Conservation (phyloP, 1,140 invertebrate genomes). For the Orussus abietinus region DNA sequence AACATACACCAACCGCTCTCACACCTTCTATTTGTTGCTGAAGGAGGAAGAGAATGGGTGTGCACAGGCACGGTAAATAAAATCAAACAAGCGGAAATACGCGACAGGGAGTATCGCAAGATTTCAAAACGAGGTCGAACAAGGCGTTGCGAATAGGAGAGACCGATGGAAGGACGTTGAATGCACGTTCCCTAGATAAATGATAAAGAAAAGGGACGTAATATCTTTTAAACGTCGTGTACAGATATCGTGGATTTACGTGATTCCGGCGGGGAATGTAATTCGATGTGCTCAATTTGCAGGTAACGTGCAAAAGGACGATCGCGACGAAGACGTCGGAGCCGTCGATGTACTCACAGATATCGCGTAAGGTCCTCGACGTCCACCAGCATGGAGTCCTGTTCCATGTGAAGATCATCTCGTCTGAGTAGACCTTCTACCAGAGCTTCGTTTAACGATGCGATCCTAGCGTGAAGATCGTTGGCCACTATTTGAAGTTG, state of each 20-base stretch:
- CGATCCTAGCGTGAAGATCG: constrained; percentile 89
- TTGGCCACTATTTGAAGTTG: constrained; percentile 93
- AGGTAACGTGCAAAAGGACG: no score
- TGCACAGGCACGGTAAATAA: constrained; percentile 25
- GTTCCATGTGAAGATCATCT: constrained; percentile 94
- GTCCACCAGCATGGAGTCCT: constrained; percentile 95
- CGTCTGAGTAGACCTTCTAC: constrained; percentile 82
- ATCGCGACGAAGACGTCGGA: no score
- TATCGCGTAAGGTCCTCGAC: constrained; percentile 93
- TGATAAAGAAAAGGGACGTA: no score
- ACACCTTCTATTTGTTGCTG: constrained; percentile 39
- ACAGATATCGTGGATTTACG: no score
- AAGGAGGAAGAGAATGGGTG: constrained; percentile 36
- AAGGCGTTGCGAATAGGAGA: constrained; percentile 1
- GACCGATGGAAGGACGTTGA: constrained; percentile 1
- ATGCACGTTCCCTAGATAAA: no score
- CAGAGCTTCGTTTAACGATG: constrained; percentile 83
- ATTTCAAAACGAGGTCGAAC: neutral
- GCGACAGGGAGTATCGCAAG: no score
- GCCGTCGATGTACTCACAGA: constrained; percentile 79
- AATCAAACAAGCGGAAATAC: no score
- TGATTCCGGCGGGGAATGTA: no score
- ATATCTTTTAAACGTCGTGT: no score
- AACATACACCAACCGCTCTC: constrained; percentile 35
- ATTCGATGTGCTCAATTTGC: no score